Base-by-base conservation (phyloP, 2,888 invertebrate species). In the Microchrysa polita region DNA sequence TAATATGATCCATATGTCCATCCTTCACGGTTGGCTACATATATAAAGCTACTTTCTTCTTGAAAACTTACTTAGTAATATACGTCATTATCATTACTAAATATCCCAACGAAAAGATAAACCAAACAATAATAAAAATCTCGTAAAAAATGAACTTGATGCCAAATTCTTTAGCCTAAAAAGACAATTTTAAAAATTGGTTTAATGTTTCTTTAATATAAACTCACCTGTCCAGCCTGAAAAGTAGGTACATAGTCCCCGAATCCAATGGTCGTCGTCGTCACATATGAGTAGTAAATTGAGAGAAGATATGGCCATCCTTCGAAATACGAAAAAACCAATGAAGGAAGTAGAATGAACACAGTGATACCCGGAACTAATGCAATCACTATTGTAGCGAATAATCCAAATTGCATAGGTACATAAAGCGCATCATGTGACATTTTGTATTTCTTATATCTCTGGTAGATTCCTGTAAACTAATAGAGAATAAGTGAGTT, bases 81-180 rank as follows among this genome's bases (percentile, higher is more conserved):
- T 94, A 95, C 1, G 93, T 93, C 78, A 95, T 89, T 60, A 95
- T 90, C 96, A 96, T 96, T 23, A 95, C 90, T 59, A 95, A 89
- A 83, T 96, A 96, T 0, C 96, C 96, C 76, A 96, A 87, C 0
- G 96, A 96, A 80, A 95, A 95, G 75, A 95, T 93, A 72, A 96
- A 94, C 96, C 96, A 96, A 27, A 93, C 84, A 42, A 96, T 90
- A 0, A 96, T 87, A 79, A 93, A 93, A 74, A 92, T 88, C 84
- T 95, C 91, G 85, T 96, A 96, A 1, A 91, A 85, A 76, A 88
- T 87, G 80, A 90, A 90, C 81, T 89, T 89, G 1, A 86, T 79
- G 12, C 91, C 91, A 75, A 87, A 88, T 63, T 82, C 80, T 9
- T 80, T 79, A 4, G 82, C 83, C 83, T 83, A 48, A 44, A 74